Evolutionary conservation across 2,113 vertebrate genomes (phyloP).

Genomic region (Camelus bactrianus): DNA sequence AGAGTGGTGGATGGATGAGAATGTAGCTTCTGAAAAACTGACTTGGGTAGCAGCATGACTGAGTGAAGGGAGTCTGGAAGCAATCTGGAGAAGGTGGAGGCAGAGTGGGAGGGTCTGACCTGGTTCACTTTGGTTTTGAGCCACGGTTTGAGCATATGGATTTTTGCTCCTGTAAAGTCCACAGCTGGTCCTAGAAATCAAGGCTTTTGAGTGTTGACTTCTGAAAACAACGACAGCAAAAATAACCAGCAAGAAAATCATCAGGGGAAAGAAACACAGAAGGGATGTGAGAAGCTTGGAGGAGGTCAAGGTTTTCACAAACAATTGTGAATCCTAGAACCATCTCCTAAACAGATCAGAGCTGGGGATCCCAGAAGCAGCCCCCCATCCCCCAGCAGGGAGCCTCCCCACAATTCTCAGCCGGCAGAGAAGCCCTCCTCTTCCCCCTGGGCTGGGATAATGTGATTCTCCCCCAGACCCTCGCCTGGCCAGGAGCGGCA

Average conservation of each 20-base stretch:
- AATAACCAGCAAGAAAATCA: background rate
- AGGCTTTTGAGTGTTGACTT: background rate
- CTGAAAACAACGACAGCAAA: background rate
- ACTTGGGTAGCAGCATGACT: rapidly evolving
- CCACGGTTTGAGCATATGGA: background rate
- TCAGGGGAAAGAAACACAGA: background rate
- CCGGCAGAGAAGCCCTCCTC: background rate
- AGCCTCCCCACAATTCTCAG: background rate
- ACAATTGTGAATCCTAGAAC: background rate
- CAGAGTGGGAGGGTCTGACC: rapidly evolving
- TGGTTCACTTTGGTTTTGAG: background rate
- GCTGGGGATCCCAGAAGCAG: background rate
- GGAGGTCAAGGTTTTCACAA: background rate
- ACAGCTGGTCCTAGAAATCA: background rate
- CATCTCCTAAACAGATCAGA: background rate
- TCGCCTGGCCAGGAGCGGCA: background rate
- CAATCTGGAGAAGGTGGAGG: background rate
- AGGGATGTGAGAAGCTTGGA: background rate
- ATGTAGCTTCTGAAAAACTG: background rate
- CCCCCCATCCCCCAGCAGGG: background rate
- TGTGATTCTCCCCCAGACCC: background rate
- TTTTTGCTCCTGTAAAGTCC: background rate
- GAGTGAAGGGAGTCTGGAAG: background rate
- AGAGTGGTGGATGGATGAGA: background rate
- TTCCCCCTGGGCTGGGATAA: background rate